A percentile compares a stretch with the other conserved stretches of the same genome.
phyloP scores from a whole-genome alignment of 2,888 invertebrate species.

The Acleris sparsana region DNA sequence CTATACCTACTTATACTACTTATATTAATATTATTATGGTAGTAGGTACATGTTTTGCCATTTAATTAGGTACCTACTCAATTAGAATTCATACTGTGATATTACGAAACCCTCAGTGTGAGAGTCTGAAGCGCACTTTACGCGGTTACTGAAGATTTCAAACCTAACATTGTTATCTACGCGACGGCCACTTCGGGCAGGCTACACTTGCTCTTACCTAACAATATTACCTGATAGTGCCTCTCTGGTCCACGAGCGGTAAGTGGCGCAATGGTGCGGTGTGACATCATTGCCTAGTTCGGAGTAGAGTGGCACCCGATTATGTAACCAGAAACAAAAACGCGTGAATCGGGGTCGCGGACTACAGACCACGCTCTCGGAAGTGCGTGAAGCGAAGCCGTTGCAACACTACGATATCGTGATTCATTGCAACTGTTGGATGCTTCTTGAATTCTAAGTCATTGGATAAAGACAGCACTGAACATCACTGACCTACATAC shows the following conservation, averaged over 20 bases:
- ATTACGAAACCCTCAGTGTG: too few relatives aligned
- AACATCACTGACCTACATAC: constrained; percentile 21
- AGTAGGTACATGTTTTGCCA: too few relatives aligned
- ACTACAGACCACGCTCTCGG: constrained; percentile 55
- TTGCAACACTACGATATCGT: constrained; percentile 48
- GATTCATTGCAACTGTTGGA: constrained; percentile 32
- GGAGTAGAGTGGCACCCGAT: constrained; percentile 65
- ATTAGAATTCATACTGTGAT: too few relatives aligned
- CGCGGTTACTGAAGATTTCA: constrained; percentile 22
- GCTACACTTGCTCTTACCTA: constrained; percentile 45
- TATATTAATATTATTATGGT: too few relatives aligned
- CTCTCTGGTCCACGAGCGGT: constrained; percentile 47
- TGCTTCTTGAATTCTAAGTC: constrained; percentile 32
- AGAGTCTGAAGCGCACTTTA: too few relatives aligned
- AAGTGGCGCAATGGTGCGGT: constrained; percentile 81
- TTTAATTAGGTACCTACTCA: too few relatives aligned
- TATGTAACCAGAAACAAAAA: constrained; percentile 79
- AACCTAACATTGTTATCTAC: constrained; percentile 22
- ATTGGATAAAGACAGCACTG: constrained; percentile 19
- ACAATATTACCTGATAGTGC: constrained; percentile 33
- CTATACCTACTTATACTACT: too few relatives aligned
- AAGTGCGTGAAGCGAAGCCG: constrained; percentile 52
- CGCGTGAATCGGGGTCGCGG: constrained; percentile 74
- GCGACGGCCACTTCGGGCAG: constrained; percentile 28
- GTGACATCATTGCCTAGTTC: constrained; percentile 83